Evolutionary conservation across 2,888 invertebrate species (phyloP).

Genomic region (Saturnia pavonia): DNA sequence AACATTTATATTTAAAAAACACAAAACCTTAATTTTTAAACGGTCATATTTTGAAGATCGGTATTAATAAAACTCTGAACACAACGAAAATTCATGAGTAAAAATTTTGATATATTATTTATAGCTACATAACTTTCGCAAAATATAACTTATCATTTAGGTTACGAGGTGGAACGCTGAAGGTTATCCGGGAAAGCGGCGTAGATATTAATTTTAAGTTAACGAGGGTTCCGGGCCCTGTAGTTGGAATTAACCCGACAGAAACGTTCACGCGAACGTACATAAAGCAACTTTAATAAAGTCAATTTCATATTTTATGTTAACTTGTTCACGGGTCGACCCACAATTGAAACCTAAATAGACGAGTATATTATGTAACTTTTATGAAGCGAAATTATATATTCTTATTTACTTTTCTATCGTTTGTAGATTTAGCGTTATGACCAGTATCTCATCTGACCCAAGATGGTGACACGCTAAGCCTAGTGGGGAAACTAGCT

Average conservation of each 20-base stretch:
- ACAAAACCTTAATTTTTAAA: no score
- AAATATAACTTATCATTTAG: constrained; percentile 29
- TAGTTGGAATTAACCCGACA: constrained; percentile 24
- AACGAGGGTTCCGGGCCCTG: constrained; percentile 35
- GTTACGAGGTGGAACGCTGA: constrained; percentile 23
- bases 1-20: no score
- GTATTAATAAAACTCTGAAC: neutral
- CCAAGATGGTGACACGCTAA: no score
- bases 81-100: neutral
- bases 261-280: constrained; percentile 30
- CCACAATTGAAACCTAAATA: constrained; percentile 6
- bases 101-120: constrained; percentile 17
- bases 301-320: constrained; percentile 27
- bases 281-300: constrained; percentile 28
- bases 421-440: no score
- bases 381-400: neutral
- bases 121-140: constrained; percentile 24
- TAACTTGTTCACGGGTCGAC: constrained; percentile 14
- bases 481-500: no score
- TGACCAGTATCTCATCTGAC: no score
- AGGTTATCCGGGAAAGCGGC: constrained; percentile 31
- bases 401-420: no score
- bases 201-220: constrained; percentile 46
- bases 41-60: no score
- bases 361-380: neutral